Conservation (phyloP, 1,140 invertebrate genomes). For the Zaprionus kolodkinae region DNA sequence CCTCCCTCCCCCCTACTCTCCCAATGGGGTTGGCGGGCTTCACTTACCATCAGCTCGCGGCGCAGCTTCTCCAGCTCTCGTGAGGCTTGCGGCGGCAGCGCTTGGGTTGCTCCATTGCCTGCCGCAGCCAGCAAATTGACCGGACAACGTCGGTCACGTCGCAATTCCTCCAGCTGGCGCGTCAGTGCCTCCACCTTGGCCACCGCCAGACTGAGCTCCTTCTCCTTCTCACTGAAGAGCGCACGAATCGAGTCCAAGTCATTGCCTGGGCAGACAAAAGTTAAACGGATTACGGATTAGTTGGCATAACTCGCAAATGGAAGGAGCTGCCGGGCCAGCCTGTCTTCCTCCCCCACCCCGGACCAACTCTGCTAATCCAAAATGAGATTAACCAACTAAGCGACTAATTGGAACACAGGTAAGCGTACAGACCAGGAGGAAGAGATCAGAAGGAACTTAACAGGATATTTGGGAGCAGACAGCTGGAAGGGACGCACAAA, state of each 20-base stretch:
- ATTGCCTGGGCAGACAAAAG: slow-evolving; percentile 88
- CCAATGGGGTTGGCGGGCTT: no score
- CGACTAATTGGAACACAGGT: slow-evolving; percentile 7
- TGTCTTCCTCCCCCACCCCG: no score
- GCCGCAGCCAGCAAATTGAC: slow-evolving; percentile 73
- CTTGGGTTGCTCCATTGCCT: slow-evolving; percentile 82
- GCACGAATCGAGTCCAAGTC: slow-evolving; percentile 98
- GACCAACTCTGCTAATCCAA: not conserved
- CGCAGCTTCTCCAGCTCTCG: slow-evolving; percentile 95
- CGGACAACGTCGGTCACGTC: slow-evolving; percentile 87
- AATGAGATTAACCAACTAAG: slow-evolving; percentile 8
- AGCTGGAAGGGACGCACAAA: not conserved
- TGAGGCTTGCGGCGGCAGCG: slow-evolving; percentile 89
- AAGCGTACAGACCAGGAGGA: not conserved
- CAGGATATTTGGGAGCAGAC: not conserved
- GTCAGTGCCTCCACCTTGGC: slow-evolving; percentile 98
- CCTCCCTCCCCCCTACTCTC: not conserved
- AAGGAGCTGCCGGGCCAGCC: not conserved
- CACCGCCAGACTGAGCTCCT: slow-evolving; percentile 96
- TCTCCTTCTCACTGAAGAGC: slow-evolving; percentile 98
- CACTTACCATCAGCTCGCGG: slow-evolving; percentile 94
- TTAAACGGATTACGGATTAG: slow-evolving; percentile 47
- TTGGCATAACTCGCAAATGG: slow-evolving; percentile 10
- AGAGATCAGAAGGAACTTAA: not conserved
- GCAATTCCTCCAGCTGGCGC: slow-evolving; percentile 95